Conservation (phyloP, 2,888 invertebrate genomes). For the Tachystola acroxantha region DNA sequence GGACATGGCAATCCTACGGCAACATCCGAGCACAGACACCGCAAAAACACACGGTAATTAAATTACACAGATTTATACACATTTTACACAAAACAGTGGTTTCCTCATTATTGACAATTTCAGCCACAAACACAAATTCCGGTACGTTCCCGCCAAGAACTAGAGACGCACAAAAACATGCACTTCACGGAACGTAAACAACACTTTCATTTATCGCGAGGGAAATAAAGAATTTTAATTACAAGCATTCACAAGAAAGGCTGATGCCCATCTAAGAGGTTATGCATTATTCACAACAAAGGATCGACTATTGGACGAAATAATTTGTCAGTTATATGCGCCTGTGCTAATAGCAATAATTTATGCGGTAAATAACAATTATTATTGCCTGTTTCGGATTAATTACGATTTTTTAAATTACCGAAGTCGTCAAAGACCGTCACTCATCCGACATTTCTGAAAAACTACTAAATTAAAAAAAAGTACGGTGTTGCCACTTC, state of each 20-base stretch:
- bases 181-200: constrained; percentile 60
- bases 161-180: constrained; percentile 27
- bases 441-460: constrained; percentile 48
- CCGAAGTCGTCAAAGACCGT: constrained; percentile 29
- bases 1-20: constrained; percentile 84
- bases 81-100: constrained; percentile 46
- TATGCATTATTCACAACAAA: constrained; percentile 24
- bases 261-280: constrained; percentile 46
- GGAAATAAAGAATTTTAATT: constrained; percentile 39
- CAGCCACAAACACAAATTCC: constrained; percentile 16
- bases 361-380: constrained; percentile 14
- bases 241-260: constrained; percentile 41
- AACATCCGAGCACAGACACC: constrained; percentile 63
- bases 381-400: constrained; percentile 20
- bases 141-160: constrained; percentile 19
- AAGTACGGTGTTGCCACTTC: not conserved
- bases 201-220: constrained; percentile 56
- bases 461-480: constrained; percentile 27
- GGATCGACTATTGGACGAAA: constrained; percentile 3
- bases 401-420: constrained; percentile 24
- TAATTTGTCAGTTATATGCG: not conserved
- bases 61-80: constrained; percentile 56
- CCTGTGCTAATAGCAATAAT: not conserved
- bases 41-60: constrained; percentile 59
- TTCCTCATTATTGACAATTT: constrained; percentile 36